Base-by-base conservation (phyloP, 2,797 vertebrate species). In the Poeciliopsis gracilis region DNA sequence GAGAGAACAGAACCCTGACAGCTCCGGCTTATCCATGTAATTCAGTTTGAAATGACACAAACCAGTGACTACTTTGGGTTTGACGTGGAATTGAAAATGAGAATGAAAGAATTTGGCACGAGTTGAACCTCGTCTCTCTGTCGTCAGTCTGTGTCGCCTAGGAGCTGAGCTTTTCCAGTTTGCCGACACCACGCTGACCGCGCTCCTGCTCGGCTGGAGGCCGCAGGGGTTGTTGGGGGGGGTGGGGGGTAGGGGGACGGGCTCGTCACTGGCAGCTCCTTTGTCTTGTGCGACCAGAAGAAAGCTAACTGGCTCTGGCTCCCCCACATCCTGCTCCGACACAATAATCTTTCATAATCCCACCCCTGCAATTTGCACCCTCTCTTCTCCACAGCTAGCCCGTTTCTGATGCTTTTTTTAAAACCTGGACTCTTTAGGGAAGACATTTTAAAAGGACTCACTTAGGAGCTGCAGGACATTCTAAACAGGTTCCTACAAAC, bases 301-400 rank as follows among this genome's bases (percentile, higher is more conserved):
- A 91, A 93, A 92, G 89, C 81, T 51, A 82, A 85, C 80, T 81
- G 84, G 84, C 59, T 80, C 80, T 79, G 81, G 78, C 87, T 81
- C 84, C 71, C 84, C 88, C 89, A 86, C 92, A 90, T 90, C 71
- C 84, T 80, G 87, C 84, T 92, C 75, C 87, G 86, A 88, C 90
- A 79, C 77, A 7, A 84, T 94, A 94, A 93, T 93, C 90, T 91
- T 87, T 87, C 85, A 88, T 94, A 94, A 94, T 94, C 89, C 89
- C 63, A 47, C 88, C 83, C 72, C 88, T 85, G 88, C 89, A 91
- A 89, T 91, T 90, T 91, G 89, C 84, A 85, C 87, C 87, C 82
- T 57, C 57, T 79, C 38, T 81, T 77, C 63, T 20, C 76, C 55
- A 75, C 45, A 33, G 15, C 77, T 75, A 15, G 70, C 75, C 75